Base-by-base conservation (phyloP, 1,140 invertebrate genomes). In the Harlomillsia oculata region DNA sequence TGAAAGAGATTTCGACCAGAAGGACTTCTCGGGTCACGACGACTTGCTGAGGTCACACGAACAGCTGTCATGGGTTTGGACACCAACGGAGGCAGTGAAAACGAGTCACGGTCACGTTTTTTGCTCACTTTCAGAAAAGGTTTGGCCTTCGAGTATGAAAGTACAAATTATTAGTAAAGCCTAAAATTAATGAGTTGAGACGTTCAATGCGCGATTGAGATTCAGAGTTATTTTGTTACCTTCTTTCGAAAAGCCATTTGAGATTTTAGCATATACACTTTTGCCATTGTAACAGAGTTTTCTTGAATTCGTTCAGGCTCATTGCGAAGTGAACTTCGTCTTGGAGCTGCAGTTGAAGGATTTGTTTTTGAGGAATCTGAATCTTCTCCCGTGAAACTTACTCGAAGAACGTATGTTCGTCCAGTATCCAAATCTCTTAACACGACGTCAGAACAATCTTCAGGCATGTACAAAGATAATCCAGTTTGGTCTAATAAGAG, bases 201-300 rank as follows among this genome's bases (percentile, higher is more conserved):
- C n/a, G n/a, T n/a, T n/a, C n/a, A n/a, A n/a, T n/a, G n/a, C n/a
- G n/a, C n/a, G n/a, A n/a, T n/a, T n/a, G n/a, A n/a, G n/a, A n/a
- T n/a, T n/a, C n/a, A n/a, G n/a, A n/a, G n/a, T 14, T 21, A 40
- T 40, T 40, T 41, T 48, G 36, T 32, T 32, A 18, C 6, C 28
- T 48, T 48, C 14, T 48, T 48, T 16, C 45, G 30, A 21, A 30
- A 28, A 32, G 45, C 30, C 45, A 48, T 48, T 20, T 32, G 28
- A 21, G 30, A 32, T 21, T 48, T 48, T 16, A 48, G 45, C 1
- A 48, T 21, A 30, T 48, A 32, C 2, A 48, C 45, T 48, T 48
- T 48, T 20, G 30, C 45, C 45, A 48, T 48, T 48, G 45, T 48
- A 18, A 30, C 29, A 5, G 45, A 28, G 18, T 48, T 48, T 32